Percentiles rank a stretch among this genome's conserved stretches.
Evolutionary conservation across 2,888 invertebrate genomes (phyloP).

Genomic region (Halocaridina rubra): DNA sequence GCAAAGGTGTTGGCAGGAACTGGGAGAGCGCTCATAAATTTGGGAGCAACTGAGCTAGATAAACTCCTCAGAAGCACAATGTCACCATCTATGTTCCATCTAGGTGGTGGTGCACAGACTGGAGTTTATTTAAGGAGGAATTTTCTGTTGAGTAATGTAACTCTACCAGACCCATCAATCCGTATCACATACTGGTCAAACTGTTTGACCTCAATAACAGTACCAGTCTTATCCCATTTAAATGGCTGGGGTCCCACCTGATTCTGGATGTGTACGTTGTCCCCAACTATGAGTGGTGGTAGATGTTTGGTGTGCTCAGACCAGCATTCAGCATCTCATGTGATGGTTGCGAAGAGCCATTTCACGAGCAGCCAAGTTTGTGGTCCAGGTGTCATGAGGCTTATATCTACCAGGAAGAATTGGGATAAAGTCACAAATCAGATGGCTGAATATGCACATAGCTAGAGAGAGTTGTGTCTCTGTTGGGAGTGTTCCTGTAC

Average conservation of each 20-base stretch:
- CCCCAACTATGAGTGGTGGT: background rate
- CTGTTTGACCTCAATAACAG: no score
- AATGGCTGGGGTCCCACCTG: no score
- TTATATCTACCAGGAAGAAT: no score
- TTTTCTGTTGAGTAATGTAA: constrained; percentile 29
- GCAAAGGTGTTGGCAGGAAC: no score
- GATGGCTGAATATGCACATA: constrained; percentile 37
- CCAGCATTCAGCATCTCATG: background rate
- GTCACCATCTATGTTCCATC: background rate
- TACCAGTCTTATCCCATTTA: no score
- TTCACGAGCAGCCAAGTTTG: background rate
- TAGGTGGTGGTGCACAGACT: background rate
- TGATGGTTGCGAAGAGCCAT: constrained; percentile 24
- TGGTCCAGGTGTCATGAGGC: background rate
- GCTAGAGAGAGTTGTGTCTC: no score
- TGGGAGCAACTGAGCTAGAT: no score
- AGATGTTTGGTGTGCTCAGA: background rate
- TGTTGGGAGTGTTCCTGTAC: constrained; percentile 35
- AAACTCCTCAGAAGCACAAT: no score
- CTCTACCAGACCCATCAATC: constrained; percentile 31
- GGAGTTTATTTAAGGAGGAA: constrained; percentile 2
- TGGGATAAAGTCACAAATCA: constrained; percentile 42
- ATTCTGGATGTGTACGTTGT: constrained; percentile 25
- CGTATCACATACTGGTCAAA: no score
- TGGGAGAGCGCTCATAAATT: no score